A percentile compares a stretch with the other conserved stretches of the same genome.
phyloP scores from a whole-genome alignment of 64 coral and sea anemone genomes.

The Dendrophyllia cribrosa region DNA sequence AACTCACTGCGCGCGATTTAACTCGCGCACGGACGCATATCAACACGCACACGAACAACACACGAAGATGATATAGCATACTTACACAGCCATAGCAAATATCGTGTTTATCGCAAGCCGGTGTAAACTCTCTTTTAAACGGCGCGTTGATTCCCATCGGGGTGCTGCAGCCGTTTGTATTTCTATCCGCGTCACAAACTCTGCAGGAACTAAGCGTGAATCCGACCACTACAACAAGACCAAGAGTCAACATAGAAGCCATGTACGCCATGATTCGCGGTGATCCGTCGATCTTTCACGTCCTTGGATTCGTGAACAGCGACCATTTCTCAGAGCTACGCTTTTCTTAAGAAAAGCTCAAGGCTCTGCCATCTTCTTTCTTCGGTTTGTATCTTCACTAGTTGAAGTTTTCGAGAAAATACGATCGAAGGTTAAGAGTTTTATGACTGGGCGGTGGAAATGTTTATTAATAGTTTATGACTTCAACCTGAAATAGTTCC shows the following conservation, averaged over 20 bases:
- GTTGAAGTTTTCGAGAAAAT: neutral
- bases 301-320: neutral
- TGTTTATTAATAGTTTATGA: conserved; percentile 30
- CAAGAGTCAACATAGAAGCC: neutral
- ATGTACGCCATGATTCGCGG: conserved; percentile 2
- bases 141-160: conserved; percentile 95
- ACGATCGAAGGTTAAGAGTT: neutral
- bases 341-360: conserved; percentile 9
- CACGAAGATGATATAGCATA: neutral
- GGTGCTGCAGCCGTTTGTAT: conserved; percentile 90
- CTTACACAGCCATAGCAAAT: conserved; percentile 99
- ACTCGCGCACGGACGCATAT: too few relatives aligned
- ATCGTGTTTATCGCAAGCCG: conserved; percentile 97
- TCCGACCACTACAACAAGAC: conserved; percentile 30
- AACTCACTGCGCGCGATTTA: too few relatives aligned
- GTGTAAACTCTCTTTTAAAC: conserved; percentile 87
- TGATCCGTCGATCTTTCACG: neutral
- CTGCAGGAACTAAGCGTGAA: conserved; percentile 59
- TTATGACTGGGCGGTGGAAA: neutral
- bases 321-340: conserved; percentile 5
- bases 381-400: too few relatives aligned
- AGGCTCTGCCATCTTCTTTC: neutral
- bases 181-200: conserved; percentile 86
- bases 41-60: neutral
- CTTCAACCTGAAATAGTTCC: conserved; percentile 11